These are phyloP conservation scores for Oenanthe melanoleuca DNA, from an alignment of 2,113 vertebrate genomes.

Conservation along the genomic window DNA sequence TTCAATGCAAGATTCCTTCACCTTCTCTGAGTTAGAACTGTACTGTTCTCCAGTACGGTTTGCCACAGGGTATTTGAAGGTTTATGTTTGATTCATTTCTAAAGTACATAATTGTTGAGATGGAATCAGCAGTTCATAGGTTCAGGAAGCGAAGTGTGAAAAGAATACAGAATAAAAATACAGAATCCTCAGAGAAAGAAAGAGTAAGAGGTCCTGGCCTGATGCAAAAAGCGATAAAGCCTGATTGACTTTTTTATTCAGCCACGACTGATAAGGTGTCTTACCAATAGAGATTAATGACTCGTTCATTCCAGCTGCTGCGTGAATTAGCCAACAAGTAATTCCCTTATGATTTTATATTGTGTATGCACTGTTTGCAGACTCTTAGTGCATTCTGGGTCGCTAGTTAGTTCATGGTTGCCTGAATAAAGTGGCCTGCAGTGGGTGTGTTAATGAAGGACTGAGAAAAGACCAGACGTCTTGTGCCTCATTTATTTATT, in stretches of 20 bases:
- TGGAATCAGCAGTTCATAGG: background rate
- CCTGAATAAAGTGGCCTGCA: background rate
- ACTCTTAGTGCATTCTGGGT: background rate
- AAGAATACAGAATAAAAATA: background rate
- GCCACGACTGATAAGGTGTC: background rate
- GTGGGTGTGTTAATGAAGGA: background rate
- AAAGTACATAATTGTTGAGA: background rate
- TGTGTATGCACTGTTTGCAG: background rate
- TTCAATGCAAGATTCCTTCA: background rate
- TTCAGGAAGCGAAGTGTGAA: background rate
- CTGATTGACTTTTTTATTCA: background rate
- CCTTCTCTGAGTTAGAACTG: background rate
- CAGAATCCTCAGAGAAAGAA: background rate
- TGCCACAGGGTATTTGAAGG: background rate
- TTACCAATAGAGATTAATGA: background rate
- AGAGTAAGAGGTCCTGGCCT: background rate
- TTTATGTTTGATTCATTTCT: background rate
- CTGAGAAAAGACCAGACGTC: background rate
- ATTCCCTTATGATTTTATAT: background rate
- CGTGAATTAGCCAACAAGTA: background rate
- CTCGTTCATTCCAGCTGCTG: background rate
- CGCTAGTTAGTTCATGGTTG: background rate
- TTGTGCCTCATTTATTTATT: no score
- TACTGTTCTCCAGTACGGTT: background rate
- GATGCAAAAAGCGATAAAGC: background rate